Percentiles rank a stretch among this genome's conserved stretches.
Conservation (phyloP, 2,113 vertebrate species). For the Ranitomeya variabilis region DNA sequence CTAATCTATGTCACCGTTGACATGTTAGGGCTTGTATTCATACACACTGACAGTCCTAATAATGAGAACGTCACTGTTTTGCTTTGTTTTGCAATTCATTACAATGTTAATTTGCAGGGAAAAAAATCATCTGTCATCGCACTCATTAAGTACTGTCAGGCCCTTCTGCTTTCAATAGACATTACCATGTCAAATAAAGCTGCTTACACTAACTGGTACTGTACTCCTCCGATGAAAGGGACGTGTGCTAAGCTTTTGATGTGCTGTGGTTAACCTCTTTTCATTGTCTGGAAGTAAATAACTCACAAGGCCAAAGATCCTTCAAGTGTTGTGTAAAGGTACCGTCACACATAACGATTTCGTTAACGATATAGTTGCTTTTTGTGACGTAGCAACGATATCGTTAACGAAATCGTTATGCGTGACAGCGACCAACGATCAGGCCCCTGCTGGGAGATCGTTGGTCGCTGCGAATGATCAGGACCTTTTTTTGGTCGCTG, state of each 20-base stretch:
- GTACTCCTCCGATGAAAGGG: not conserved
- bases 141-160: conserved; percentile 42
- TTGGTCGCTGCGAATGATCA: too few species aligned
- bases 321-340: too few species aligned
- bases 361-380: too few species aligned
- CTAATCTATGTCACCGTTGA: conserved; percentile 13
- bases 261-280: not conserved
- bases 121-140: conserved; percentile 36
- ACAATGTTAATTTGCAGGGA: conserved; percentile 41
- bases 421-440: too few species aligned
- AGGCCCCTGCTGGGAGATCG: too few species aligned
- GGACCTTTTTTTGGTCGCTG: too few species aligned
- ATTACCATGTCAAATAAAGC: conserved; percentile 43
- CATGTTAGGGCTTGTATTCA: conserved; percentile 5
- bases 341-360: too few species aligned
- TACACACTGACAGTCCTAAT: conserved; percentile 12
- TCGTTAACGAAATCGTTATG: too few species aligned
- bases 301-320: not conserved
- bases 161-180: conserved; percentile 22
- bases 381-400: too few species aligned
- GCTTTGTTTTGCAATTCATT: conserved; percentile 35
- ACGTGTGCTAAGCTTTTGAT: not conserved
- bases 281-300: not conserved
- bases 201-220: conserved; percentile 31
- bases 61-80: conserved; percentile 42